Base-by-base conservation (phyloP, 35 echinoderm and acorn worm genomes). In the Acanthaster planci region DNA sequence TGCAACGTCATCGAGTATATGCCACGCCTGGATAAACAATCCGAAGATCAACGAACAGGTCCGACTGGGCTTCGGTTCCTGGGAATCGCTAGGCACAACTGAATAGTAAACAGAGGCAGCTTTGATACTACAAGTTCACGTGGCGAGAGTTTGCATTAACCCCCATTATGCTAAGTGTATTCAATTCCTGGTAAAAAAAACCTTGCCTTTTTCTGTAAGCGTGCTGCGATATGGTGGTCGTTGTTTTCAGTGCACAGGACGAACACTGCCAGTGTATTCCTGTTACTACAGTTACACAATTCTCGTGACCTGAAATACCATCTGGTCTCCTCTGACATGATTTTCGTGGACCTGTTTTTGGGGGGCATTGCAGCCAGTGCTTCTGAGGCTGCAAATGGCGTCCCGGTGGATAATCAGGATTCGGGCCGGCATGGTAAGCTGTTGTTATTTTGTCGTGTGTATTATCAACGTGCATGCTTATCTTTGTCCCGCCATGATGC, bases 11-110 rank as follows among this genome's bases (percentile, higher is more conserved):
- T 10, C 14, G 29, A n/a, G n/a, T 12, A 59, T 35, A 59, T 59
- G 81, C 81, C 81, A 31, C 81, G 81, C 81, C 81, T 57, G 51
- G 56, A 57, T 83, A 83, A 83, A 83, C 81, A 83, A 83, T 17
- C 81, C 81, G 81, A 83, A 59, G 81, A 83, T 72, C 30, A 72
- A 72, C 64, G 64, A 72, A 72, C 26, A 19, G 64, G 64, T 72
- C 64, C 64, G 64, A 72, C 64, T 29, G 64, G 64, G 34, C 64
- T 72, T 72, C 23, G 64, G 17, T 72, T 72, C 64, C n/a, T 26
- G 30, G 10, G 23, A 72, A 72, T 72, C 26, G 64, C 42, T 26
- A 26, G 14, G 64, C 64, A 72, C 64, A 34, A 34, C 26, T 72
- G 64, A 72, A 72, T 72, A 72, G 64, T 72, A 72, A 72, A 72